Evolutionary conservation across 2,113 vertebrate genomes (phyloP), one percentile per base, ranked within the genome.

Genomic region (Diphyllodes magnificus): DNA sequence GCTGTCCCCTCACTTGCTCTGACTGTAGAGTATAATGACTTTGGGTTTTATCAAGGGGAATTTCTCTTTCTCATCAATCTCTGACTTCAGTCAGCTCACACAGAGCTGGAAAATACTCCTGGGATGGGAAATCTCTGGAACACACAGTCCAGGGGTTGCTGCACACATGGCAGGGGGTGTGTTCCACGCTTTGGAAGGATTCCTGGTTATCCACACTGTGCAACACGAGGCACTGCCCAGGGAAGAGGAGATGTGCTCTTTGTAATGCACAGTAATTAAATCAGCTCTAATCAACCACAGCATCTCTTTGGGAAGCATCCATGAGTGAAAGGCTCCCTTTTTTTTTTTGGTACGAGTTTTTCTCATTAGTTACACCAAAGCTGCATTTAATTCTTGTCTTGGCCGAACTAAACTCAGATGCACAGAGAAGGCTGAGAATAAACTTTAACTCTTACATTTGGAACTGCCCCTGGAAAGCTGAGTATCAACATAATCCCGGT

Each of bases 401-500:
- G 72, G 47, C 37, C 40, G 61, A 92, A 51, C 69, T 60, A 44
- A 89, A 73, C 44, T 51, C 59, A 53, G 73, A 76, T 49, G 44
- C 49, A 89, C 17, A 42, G 83, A 89, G 40, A 86, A 47, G 15
- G 30, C 0, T 66, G 82, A 80, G 83, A 72, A 28, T 57, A 61
- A 91, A 86, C 51, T 44, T 42, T 65, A 88, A 68, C 83, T 78
- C 59, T 83, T 78, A 56, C 75, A 86, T 88, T 96, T 94, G 95
- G 95, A 92, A 82, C 94, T 53, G 85, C 53, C 92, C 92, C 63
- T 80, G 83, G 90, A 97, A 97, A 97, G 64, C 94, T 96, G 96
- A 90, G 69, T 66, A 92, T 88, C 95, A 96, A 94, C 95, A 87
- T 6, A 88, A 89, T 78, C 85, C 75, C 91, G 79, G 90, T 65